These are phyloP conservation scores for Ctenochaetus hawaiiensis DNA, from an alignment of 2,797 vertebrate genomes.

Conservation along the genomic window DNA sequence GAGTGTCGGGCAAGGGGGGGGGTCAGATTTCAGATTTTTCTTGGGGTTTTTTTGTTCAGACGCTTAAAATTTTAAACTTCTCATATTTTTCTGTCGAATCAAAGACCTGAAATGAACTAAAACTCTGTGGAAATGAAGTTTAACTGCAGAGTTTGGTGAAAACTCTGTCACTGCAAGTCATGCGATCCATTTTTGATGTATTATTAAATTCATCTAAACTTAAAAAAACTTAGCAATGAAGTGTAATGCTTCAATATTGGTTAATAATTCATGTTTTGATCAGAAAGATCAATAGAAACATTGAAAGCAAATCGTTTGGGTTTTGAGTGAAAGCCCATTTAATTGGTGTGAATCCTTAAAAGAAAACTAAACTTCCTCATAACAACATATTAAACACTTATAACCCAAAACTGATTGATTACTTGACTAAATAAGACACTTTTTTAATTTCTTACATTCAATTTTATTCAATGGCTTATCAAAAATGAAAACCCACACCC, in stretches of 20 bases:
- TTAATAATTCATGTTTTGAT: neutral
- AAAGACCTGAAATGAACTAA: no score
- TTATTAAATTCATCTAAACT: neutral
- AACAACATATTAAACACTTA: neutral
- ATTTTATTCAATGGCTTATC: neutral
- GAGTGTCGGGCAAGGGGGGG: neutral
- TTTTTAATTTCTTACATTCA: neutral
- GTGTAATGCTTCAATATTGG: neutral
- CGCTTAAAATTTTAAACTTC: constrained; percentile 2
- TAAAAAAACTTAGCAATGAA: no score
- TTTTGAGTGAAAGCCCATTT: neutral
- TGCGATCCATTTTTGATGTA: neutral
- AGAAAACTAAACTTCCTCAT: neutral
- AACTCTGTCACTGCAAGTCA: neutral
- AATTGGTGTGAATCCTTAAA: neutral
- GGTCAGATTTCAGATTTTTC: neutral
- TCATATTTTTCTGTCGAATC: neutral
- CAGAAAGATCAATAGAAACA: neutral
- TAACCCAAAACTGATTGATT: constrained; percentile 4
- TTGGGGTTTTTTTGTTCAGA: constrained; percentile 1
- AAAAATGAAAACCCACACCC: neutral
- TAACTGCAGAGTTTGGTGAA: no score
- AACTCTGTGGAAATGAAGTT: no score
- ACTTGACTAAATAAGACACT: neutral
- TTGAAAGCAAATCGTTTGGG: neutral